A percentile compares a stretch with the other conserved stretches of the same genome.
phyloP scores from a whole-genome alignment of 2,888 invertebrate species.

The Nowickia ferox region DNA sequence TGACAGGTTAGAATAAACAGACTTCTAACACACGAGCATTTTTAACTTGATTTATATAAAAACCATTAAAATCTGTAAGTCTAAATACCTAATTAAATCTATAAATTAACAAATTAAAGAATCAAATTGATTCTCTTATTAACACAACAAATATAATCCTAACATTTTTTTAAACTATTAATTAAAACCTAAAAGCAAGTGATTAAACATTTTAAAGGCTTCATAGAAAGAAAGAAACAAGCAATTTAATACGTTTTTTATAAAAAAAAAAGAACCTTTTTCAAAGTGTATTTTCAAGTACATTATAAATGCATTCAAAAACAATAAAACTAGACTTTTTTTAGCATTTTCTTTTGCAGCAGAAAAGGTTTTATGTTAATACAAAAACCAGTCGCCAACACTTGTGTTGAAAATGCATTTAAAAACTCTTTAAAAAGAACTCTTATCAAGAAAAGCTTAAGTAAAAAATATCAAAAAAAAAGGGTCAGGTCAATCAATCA shows the following conservation, averaged over 20 bases:
- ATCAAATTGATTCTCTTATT: not conserved
- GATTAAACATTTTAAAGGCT: too few species aligned
- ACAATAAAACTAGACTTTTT: not conserved
- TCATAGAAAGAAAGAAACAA: not conserved
- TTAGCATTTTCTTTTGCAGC: not conserved
- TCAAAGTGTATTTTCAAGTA: not conserved
- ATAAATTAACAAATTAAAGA: not conserved
- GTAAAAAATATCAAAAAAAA: conserved; percentile 21
- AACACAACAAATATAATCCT: not conserved
- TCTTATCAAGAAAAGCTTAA: not conserved
- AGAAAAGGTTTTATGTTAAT: not conserved
- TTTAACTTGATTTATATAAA: too few species aligned
- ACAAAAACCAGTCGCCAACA: conserved; percentile 35
- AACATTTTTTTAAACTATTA: not conserved
- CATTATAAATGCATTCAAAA: conserved; percentile 1
- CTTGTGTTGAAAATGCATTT: conserved; percentile 24
- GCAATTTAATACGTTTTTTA: not conserved
- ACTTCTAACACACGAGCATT: too few species aligned
- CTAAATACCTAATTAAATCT: not conserved
- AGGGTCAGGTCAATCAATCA: conserved; percentile 58
- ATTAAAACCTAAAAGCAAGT: not conserved
- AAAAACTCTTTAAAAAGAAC: not conserved
- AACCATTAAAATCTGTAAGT: too few species aligned
- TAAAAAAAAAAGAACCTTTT: not conserved
- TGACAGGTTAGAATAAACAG: too few species aligned